Conservation (phyloP, 2,888 invertebrate species). For the Metopia argyrocephala region DNA sequence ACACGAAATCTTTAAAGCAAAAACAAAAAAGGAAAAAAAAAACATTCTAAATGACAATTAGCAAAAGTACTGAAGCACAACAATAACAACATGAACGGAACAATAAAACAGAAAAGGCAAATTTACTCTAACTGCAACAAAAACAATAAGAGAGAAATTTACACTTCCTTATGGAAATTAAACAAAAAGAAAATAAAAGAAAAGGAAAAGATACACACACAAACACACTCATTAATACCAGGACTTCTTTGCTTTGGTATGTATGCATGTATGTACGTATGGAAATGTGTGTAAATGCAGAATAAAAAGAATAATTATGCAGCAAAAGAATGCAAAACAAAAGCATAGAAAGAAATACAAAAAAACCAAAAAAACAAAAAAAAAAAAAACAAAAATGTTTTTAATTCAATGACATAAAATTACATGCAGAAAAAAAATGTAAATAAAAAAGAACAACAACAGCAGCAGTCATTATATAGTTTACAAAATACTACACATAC, state of each 20-base stretch:
- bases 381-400: slow-evolving; percentile 36
- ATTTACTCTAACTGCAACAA: slow-evolving; percentile 11
- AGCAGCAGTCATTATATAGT: slow-evolving; percentile 39
- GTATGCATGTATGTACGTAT: background rate
- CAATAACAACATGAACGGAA: slow-evolving; percentile 6
- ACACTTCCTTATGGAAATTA: slow-evolving; percentile 49
- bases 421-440: slow-evolving; percentile 46
- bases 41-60: slow-evolving; percentile 48
- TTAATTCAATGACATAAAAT: slow-evolving; percentile 60
- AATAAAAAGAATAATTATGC: slow-evolving; percentile 50
- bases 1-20: background rate
- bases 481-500: slow-evolving; percentile 24
- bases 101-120: slow-evolving; percentile 5
- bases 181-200: slow-evolving; percentile 21
- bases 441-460: background rate
- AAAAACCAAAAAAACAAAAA: slow-evolving; percentile 11
- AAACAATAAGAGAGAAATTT: slow-evolving; percentile 15
- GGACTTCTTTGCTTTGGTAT: background rate
- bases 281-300: background rate
- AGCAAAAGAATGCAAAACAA: too few relatives aligned
- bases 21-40: slow-evolving; percentile 26
- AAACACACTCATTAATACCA: slow-evolving; percentile 19
- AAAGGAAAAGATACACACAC: background rate
- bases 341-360: too few relatives aligned
- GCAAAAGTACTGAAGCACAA: slow-evolving; percentile 17